Percentiles rank a stretch among this genome's conserved stretches.
Conservation (phyloP, 2,888 invertebrate species). For the Xanthia togata region DNA sequence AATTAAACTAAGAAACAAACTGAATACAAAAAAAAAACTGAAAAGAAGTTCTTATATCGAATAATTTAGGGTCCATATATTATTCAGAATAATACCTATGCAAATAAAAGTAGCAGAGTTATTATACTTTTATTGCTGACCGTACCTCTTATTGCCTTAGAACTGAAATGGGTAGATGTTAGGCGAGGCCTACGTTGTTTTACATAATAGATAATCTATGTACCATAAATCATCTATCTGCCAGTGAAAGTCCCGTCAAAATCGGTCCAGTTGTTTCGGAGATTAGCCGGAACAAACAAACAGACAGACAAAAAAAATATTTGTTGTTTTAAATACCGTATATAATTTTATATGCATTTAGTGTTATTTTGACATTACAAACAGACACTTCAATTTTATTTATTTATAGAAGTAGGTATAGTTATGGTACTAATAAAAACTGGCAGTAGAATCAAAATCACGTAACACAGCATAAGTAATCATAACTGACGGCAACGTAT, state of each 20-base stretch:
- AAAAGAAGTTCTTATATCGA: not conserved
- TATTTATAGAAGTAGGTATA: too few species aligned
- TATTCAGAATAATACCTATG: not conserved
- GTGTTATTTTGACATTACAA: too few species aligned
- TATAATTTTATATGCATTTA: too few species aligned
- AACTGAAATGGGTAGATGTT: not conserved
- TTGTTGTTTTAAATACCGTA: too few species aligned
- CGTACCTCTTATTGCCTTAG: not conserved
- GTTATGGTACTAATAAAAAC: not conserved
- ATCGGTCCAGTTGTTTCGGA: too few species aligned
- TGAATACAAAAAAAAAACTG: not conserved
- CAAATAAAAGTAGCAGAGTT: not conserved
- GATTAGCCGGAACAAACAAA: too few species aligned
- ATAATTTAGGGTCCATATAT: not conserved
- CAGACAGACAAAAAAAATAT: too few species aligned
- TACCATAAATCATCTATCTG: not conserved
- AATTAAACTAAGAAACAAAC: not conserved
- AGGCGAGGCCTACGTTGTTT: not conserved
- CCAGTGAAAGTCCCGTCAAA: too few species aligned
- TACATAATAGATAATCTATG: not conserved
- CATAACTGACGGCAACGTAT: conserved; percentile 13
- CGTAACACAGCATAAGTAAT: conserved; percentile 9
- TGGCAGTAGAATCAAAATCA: conserved; percentile 8
- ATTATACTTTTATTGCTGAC: not conserved
- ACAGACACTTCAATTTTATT: too few species aligned